Evolutionary conservation across 2,888 invertebrate species (phyloP).

Genomic region (Muscina levida): DNA sequence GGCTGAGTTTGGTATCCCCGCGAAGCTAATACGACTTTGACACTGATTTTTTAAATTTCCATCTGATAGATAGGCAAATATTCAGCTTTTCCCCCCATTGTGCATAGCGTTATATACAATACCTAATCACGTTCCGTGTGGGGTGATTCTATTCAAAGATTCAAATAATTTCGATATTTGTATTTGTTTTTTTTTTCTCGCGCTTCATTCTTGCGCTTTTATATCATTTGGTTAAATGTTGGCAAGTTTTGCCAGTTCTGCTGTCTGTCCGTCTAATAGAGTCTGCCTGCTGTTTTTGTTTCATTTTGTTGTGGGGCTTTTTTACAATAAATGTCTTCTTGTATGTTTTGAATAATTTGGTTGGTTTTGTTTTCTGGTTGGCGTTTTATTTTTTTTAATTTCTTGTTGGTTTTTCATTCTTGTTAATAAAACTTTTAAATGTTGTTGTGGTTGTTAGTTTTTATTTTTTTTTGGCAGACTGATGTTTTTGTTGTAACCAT

Average conservation of each 20-base stretch:
- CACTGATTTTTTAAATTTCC: too few relatives aligned
- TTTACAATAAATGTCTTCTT: constrained; percentile 30
- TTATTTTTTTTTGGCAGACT: constrained; percentile 12
- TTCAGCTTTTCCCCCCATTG: too few relatives aligned
- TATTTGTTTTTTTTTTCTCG: constrained; percentile 8
- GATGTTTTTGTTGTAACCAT: constrained; percentile 30
- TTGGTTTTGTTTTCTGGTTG: constrained; percentile 25
- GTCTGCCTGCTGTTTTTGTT: too few relatives aligned
- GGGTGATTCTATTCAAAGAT: constrained; percentile 42
- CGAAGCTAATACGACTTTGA: too few relatives aligned
- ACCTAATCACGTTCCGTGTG: neutral
- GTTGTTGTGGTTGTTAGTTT: too few relatives aligned
- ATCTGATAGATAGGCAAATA: too few relatives aligned
- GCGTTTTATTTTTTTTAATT: constrained; percentile 21
- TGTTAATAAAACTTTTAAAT: constrained; percentile 48
- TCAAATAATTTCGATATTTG: constrained; percentile 14
- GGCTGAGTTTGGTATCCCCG: too few relatives aligned
- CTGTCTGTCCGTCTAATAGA: constrained; percentile 12
- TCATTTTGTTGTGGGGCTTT: constrained; percentile 11
- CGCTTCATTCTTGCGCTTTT: constrained; percentile 43
- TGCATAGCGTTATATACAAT: neutral
- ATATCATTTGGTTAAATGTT: constrained; percentile 43
- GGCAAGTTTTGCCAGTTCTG: constrained; percentile 12
- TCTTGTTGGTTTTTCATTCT: constrained; percentile 8
- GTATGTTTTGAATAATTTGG: constrained; percentile 24